Percentiles rank a stretch among this genome's conserved stretches.
These are phyloP conservation scores for Pandemis heparana DNA, from an alignment of 2,888 invertebrate species.

Conservation along the genomic window DNA sequence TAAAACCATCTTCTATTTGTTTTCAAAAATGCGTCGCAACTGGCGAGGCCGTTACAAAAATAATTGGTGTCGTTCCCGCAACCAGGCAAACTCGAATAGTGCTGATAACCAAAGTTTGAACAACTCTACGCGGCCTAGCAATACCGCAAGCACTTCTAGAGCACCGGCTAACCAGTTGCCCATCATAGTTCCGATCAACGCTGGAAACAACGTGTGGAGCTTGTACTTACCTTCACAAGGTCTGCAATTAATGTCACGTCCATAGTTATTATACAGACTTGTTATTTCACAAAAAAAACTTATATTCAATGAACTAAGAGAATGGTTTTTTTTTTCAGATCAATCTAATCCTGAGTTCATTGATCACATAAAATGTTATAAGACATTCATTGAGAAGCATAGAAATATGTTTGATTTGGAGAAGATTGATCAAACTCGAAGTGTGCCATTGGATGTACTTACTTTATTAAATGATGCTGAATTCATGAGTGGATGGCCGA, in stretches of 20 bases:
- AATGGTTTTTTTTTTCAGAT: constrained; percentile 57
- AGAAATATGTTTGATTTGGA: constrained; percentile 80
- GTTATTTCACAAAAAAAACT: too few species aligned
- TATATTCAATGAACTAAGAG: neutral
- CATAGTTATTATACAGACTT: too few species aligned
- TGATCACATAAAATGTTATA: constrained; percentile 62
- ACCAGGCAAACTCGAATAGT: constrained; percentile 51
- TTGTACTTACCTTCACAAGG: constrained; percentile 91
- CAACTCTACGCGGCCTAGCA: constrained; percentile 59
- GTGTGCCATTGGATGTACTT: constrained; percentile 86
- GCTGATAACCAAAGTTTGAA: constrained; percentile 62
- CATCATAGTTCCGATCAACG: constrained; percentile 63
- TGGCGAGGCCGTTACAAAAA: constrained; percentile 77
- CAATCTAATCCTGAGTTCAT: constrained; percentile 63
- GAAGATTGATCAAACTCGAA: constrained; percentile 85
- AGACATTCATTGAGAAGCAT: constrained; percentile 68
- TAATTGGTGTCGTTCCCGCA: constrained; percentile 63
- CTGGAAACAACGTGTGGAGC: constrained; percentile 89
- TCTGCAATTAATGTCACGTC: constrained; percentile 53
- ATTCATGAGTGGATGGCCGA: constrained; percentile 86
- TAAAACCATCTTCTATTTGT: neutral
- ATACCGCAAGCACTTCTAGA: constrained; percentile 65
- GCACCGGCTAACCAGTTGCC: constrained; percentile 75
- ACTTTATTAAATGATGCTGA: constrained; percentile 83
- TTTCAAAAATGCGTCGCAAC: constrained; percentile 69